Evolutionary conservation across 2,888 invertebrate species (phyloP), one percentile per base, ranked within the genome.

Genomic region (Dasysyrphus tricinctus): DNA sequence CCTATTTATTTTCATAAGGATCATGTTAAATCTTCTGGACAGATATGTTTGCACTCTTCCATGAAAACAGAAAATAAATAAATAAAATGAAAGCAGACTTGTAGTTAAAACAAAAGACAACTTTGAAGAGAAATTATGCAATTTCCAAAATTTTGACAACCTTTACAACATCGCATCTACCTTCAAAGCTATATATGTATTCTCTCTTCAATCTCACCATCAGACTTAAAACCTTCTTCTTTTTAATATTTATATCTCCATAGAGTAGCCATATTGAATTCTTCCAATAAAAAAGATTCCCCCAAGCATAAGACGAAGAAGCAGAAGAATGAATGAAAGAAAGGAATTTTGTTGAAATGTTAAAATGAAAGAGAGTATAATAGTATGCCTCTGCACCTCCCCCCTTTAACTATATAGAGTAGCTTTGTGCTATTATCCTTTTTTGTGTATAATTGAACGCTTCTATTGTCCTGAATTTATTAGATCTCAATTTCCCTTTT

Each of bases 401-500:
- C 24, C 24, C 5, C 11, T 19, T 12, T 19, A 19, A 11, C 34
- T 12, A n/a, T 32, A 32, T 1, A n/a, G 39, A 47, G 9, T 47
- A 34, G 24, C 69, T 69, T 69, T 69, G 54, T 34, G 19, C 61
- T 44, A 78, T 86, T 81, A 78, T 78, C 69, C 78, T 63, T 47
- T 78, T 65, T 39, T 86, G 85, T 85, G 72, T 80, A 81, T 85
- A 86, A 78, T 81, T 78, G 81, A 86, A 86, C 81, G 85, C 81
- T 86, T 81, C 85, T 74, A 77, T 86, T 86, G 74, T 86, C 77
- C 74, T 54, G 70, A 69, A 86, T 86, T 81, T 81, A 81, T 86
- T 81, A 86, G 81, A 86, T 81, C 81, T 81, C 85, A 81, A 86
- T 86, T 86, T 86, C 81, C 72, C 49, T 85, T 44, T 69, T 86